Conservation (phyloP, 2,113 vertebrate genomes). For the Mobula birostris region DNA sequence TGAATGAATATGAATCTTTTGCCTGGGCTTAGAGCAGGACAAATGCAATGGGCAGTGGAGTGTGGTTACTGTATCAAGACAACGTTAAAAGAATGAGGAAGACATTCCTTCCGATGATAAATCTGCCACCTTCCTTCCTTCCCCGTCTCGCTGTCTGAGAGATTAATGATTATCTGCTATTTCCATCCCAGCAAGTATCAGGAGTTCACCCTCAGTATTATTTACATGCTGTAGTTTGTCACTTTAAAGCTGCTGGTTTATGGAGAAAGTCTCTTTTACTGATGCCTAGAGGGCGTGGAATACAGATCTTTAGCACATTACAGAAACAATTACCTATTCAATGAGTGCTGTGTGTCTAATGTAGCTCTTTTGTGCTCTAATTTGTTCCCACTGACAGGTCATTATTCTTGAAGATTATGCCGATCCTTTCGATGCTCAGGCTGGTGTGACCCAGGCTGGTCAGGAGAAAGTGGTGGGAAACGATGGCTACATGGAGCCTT, state of each 20-base stretch:
- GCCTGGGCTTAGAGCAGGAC: too few species aligned
- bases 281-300: not conserved
- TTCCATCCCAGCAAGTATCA: not conserved
- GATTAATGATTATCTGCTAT: slow-evolving; percentile 1
- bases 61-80: too few species aligned
- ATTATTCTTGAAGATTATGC: slow-evolving; percentile 92
- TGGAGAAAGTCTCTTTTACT: not conserved
- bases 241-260: not conserved
- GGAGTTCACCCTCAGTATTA: not conserved
- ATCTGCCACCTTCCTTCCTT: not conserved
- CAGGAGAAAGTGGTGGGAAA: slow-evolving; percentile 79
- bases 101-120: not conserved
- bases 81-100: not conserved
- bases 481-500: slow-evolving; percentile 96
- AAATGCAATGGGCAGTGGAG: too few species aligned
- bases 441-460: slow-evolving; percentile 54
- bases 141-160: not conserved
- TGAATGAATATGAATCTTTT: too few species aligned
- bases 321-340: slow-evolving; percentile 18
- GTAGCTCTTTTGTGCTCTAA: slow-evolving; percentile 19
- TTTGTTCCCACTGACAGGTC: slow-evolving; percentile 56
- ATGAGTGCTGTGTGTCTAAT: not conserved
- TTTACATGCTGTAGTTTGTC: not conserved
- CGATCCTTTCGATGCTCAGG: slow-evolving; percentile 85
- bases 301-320: slow-evolving; percentile 21